phyloP scores from a whole-genome alignment of 2,888 invertebrate genomes.

The Saturnia pavonia region DNA sequence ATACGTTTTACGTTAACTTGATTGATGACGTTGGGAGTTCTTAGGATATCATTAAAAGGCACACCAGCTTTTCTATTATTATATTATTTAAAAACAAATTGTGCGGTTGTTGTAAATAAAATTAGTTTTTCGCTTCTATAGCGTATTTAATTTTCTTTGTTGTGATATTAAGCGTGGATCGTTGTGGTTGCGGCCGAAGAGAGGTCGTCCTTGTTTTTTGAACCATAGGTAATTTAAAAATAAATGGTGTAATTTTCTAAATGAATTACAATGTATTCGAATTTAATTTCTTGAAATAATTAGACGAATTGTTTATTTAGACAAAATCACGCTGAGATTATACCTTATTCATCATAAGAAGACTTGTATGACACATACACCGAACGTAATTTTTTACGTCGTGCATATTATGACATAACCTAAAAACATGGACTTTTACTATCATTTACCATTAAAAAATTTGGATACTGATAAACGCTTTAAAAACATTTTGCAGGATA shows the following conservation, averaged over 20 bases:
- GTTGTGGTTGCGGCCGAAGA: background rate
- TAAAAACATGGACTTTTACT: no score
- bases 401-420: no score
- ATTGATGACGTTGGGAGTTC: slow-evolving; percentile 12
- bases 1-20: slow-evolving; percentile 8
- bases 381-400: no score
- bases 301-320: slow-evolving; percentile 44
- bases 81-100: slow-evolving; percentile 4
- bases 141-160: background rate
- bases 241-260: background rate
- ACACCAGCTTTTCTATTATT: slow-evolving; percentile 3
- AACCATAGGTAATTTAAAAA: background rate
- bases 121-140: slow-evolving; percentile 9
- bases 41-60: slow-evolving; percentile 5
- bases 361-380: no score
- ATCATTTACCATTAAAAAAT: no score
- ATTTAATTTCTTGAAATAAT: slow-evolving; percentile 26
- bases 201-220: background rate
- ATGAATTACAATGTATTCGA: background rate
- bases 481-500: no score
- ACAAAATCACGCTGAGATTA: slow-evolving; percentile 36
- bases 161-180: slow-evolving; percentile 3
- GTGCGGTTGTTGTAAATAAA: slow-evolving; percentile 8
- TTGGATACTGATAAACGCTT: no score
- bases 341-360: no score